These are phyloP conservation scores for Galaxea fascicularis DNA, from an alignment of 92 coral and sea anemone species.

Conservation along the genomic window DNA sequence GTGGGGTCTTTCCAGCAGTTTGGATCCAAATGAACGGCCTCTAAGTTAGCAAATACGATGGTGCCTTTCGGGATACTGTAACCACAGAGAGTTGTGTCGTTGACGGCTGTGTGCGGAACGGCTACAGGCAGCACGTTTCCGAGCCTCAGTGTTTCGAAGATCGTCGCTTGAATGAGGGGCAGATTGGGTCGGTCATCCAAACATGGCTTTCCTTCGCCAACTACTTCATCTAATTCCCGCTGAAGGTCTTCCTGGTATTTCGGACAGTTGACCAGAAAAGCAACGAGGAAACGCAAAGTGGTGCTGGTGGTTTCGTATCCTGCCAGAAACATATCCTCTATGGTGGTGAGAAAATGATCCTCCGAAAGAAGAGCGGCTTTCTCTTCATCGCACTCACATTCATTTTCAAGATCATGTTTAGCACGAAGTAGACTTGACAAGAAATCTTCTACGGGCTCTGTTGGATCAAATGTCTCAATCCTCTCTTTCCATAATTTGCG, in stretches of 20 bases:
- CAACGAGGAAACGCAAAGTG: conserved; percentile 38
- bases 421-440: conserved; percentile 3
- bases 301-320: conserved; percentile 55
- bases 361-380: conserved; percentile 30
- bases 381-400: conserved; percentile 1
- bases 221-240: conserved; percentile 26
- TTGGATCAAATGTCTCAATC: conserved; percentile 31
- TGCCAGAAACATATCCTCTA: conserved; percentile 50
- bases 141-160: conserved; percentile 40
- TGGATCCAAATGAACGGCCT: conserved; percentile 29
- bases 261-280: conserved; percentile 17
- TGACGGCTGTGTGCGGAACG: conserved; percentile 37
- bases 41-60: conserved; percentile 8
- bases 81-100: conserved; percentile 40
- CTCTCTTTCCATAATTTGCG: conserved; percentile 12
- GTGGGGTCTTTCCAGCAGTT: conserved; percentile 28
- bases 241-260: conserved; percentile 38
- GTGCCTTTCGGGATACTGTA: conserved; percentile 15
- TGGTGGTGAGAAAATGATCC: conserved; percentile 32
- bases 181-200: conserved; percentile 41
- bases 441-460: conserved; percentile 39
- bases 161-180: conserved; percentile 46
- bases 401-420: neutral
- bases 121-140: conserved; percentile 26
- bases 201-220: conserved; percentile 31